Evolutionary conservation across 2,888 invertebrate genomes (phyloP).

Genomic region (Chaitophorus viminalis): DNA sequence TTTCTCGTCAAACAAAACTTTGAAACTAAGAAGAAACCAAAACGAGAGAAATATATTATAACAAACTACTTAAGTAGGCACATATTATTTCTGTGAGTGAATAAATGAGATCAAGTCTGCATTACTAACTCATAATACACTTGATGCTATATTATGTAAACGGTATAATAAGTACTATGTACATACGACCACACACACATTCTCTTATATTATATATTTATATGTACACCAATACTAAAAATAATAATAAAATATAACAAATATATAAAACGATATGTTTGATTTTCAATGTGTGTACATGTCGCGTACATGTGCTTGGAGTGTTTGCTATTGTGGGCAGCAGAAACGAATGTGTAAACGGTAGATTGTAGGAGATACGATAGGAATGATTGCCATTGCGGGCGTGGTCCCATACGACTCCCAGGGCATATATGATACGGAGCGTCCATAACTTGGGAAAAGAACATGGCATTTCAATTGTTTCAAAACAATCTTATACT

Average conservation of each 20-base stretch:
- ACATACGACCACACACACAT: background rate
- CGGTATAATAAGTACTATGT: no score
- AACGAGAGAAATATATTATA: no score
- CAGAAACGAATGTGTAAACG: background rate
- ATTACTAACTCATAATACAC: background rate
- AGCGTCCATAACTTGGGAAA: background rate
- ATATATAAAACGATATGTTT: constrained; percentile 42
- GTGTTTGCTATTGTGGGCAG: constrained; percentile 43
- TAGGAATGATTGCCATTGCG: constrained; percentile 5
- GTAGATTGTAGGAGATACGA: background rate
- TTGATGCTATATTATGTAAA: background rate
- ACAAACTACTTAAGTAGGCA: no score
- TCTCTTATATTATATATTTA: background rate
- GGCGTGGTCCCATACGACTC: constrained; percentile 16
- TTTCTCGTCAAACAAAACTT: no score
- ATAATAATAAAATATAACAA: constrained; percentile 29
- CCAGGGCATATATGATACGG: background rate
- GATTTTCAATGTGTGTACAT: constrained; percentile 10
- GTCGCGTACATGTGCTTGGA: constrained; percentile 2
- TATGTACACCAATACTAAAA: background rate
- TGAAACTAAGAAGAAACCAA: no score
- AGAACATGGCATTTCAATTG: background rate
- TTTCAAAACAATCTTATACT: background rate
- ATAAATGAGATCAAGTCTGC: background rate
- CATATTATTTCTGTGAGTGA: background rate